These are phyloP conservation scores for Frankliniella fusca DNA, from an alignment of 2,888 invertebrate species.

Conservation along the genomic window DNA sequence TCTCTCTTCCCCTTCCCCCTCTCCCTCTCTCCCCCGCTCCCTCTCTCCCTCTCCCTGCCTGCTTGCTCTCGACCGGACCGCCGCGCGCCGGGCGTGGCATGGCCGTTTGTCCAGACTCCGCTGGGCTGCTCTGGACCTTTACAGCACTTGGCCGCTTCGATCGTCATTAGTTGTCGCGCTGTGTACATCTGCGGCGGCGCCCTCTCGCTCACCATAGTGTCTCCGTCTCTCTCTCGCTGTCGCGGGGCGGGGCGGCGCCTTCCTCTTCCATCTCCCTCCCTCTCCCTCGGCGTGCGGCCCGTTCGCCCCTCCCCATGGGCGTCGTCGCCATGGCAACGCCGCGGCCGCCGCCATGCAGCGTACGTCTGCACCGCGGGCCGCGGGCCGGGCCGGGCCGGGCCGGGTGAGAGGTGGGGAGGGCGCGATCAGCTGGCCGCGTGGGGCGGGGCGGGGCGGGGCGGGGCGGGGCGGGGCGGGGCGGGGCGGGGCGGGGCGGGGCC, in stretches of 20 bases:
- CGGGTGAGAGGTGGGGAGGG: background rate
- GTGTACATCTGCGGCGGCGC: too few species aligned
- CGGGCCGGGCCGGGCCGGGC: background rate
- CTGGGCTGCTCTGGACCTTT: too few species aligned
- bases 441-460: background rate
- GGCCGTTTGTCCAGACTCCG: too few species aligned
- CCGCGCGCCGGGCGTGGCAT: too few species aligned
- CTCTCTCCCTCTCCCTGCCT: too few species aligned
- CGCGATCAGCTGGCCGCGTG: background rate
- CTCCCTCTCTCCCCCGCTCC: too few species aligned
- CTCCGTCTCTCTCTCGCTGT: constrained; percentile 29
- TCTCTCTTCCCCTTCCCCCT: too few species aligned
- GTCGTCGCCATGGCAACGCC: constrained; percentile 5
- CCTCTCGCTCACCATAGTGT: constrained; percentile 31
- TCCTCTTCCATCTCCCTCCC: constrained; percentile 30
- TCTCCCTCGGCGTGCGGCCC: background rate
- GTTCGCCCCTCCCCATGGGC: constrained; percentile 21
- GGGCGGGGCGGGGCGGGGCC: background rate
- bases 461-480: background rate
- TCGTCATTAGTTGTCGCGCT: too few species aligned
- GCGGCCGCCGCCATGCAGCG: background rate
- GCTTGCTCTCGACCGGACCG: too few species aligned
- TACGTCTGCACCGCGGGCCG: background rate
- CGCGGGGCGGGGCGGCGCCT: background rate
- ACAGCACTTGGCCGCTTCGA: too few species aligned